Conservation (phyloP, 1,140 invertebrate species). For the Metopolophium dirhodum region DNA sequence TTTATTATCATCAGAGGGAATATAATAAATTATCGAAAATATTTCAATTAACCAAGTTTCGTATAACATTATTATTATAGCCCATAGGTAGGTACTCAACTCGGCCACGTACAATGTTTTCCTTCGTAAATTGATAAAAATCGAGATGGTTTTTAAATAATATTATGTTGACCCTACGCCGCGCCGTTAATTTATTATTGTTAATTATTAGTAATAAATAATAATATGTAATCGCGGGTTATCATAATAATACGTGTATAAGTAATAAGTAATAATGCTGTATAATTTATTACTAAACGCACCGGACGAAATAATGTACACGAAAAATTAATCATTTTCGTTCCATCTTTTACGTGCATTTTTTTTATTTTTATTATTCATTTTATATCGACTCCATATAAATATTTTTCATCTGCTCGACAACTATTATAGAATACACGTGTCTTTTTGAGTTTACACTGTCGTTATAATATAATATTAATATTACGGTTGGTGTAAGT, state of each 20-base stretch:
- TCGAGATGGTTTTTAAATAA: background rate
- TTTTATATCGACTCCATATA: background rate
- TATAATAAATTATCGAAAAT: background rate
- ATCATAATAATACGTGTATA: background rate
- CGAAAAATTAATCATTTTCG: background rate
- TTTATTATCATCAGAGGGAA: background rate
- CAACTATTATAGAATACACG: background rate
- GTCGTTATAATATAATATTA: background rate
- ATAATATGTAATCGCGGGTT: background rate
- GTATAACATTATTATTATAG: background rate
- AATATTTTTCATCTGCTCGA: background rate
- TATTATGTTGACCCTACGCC: background rate
- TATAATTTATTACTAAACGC: background rate
- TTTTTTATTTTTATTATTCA: background rate
- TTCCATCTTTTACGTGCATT: background rate
- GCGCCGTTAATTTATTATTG: background rate
- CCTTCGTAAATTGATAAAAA: background rate
- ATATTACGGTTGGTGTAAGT: background rate
- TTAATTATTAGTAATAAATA: slow-evolving; percentile 30
- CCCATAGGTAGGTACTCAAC: background rate
- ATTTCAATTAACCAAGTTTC: background rate
- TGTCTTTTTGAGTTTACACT: background rate
- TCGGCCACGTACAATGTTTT: background rate
- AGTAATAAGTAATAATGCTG: background rate
- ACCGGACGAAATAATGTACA: background rate